Conservation (phyloP, 2,888 invertebrate genomes). For the Actias luna region DNA sequence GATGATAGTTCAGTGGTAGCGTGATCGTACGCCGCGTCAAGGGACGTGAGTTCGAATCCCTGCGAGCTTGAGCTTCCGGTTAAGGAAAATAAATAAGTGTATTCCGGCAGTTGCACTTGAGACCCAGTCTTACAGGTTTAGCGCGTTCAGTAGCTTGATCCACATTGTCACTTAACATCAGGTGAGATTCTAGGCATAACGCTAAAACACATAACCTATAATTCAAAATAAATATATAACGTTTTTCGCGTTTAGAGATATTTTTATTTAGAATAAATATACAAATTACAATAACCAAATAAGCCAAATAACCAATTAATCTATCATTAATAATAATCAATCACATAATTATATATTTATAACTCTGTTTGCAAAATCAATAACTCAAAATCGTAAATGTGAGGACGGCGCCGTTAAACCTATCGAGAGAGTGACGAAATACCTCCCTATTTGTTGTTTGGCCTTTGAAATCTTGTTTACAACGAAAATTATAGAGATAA, state of each 20-base stretch:
- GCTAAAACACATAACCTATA: no score
- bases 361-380: slow-evolving; percentile 9
- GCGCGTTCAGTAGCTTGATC: no score
- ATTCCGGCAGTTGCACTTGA: no score
- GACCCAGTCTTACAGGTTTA: background rate
- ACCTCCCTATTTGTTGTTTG: background rate
- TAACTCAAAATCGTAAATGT: slow-evolving; percentile 13
- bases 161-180: no score
- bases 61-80: no score
- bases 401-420: slow-evolving; percentile 3
- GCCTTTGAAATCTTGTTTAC: background rate
- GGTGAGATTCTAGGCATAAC: no score
- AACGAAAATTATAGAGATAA: background rate
- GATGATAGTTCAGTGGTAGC: no score
- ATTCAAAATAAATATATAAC: no score
- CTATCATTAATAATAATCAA: slow-evolving; percentile 14
- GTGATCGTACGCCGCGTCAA: background rate
- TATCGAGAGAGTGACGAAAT: background rate
- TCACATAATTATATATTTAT: slow-evolving; percentile 5
- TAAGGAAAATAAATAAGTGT: no score
- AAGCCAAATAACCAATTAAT: slow-evolving; percentile 20
- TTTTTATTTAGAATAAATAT: background rate
- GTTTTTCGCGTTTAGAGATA: background rate
- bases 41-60: no score
- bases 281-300: background rate